Conservation (phyloP, 2,888 invertebrate genomes). For the Incurvaria masculella region DNA sequence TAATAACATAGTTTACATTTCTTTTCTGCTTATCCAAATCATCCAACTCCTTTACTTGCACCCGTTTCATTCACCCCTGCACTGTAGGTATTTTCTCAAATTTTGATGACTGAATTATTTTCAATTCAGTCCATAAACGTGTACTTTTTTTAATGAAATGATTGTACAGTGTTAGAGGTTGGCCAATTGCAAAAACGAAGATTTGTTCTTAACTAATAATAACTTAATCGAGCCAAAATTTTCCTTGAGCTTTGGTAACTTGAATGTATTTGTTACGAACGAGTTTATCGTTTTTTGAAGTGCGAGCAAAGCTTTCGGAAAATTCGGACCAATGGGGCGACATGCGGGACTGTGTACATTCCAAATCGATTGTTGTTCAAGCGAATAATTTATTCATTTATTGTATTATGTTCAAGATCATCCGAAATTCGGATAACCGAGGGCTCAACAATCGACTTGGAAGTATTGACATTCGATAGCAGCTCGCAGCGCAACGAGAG, state of each 20-base stretch:
- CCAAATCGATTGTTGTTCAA: no score
- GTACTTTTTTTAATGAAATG: constrained; percentile 4
- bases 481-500: no score
- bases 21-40: background rate
- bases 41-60: constrained; percentile 25
- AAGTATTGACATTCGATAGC: no score
- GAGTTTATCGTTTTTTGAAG: no score
- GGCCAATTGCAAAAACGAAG: constrained; percentile 61
- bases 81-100: constrained; percentile 35
- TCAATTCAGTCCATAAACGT: constrained; percentile 22
- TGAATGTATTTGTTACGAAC: background rate
- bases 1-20: background rate
- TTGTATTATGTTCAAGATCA: no score
- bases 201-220: constrained; percentile 37
- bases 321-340: background rate
- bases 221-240: constrained; percentile 25
- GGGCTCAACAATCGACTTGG: no score
- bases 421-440: no score
- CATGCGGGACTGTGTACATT: background rate
- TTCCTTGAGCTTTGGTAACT: constrained; percentile 25
- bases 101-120: constrained; percentile 23
- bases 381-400: no score
- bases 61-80: constrained; percentile 46
- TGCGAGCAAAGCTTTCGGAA: constrained; percentile 8
- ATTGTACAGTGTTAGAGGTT: constrained; percentile 53